A percentile compares a stretch with the other conserved stretches of the same genome.
Conservation (phyloP, 2,888 invertebrate genomes). For the Cheilosia scutellata region DNA sequence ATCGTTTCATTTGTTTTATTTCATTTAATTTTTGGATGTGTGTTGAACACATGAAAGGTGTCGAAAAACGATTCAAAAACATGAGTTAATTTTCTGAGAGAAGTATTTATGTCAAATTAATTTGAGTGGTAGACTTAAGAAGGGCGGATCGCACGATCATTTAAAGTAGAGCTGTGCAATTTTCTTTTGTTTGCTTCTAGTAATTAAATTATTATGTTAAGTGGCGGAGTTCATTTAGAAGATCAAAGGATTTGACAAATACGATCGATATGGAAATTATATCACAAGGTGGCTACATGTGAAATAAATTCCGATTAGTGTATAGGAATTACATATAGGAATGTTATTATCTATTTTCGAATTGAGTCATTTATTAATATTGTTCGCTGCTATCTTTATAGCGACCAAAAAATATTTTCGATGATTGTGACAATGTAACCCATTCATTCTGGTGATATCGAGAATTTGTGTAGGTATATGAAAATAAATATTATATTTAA, state of each 20-base stretch:
- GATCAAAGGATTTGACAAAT: constrained; percentile 14
- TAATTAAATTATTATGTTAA: neutral
- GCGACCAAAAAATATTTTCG: constrained; percentile 3
- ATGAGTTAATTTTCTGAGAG: constrained; percentile 55
- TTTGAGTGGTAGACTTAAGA: constrained; percentile 48
- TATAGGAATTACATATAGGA: neutral
- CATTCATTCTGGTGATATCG: constrained; percentile 19
- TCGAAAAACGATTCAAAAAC: constrained; percentile 63
- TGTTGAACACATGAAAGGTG: constrained; percentile 57
- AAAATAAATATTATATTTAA: neutral
- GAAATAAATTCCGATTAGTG: too few species aligned
- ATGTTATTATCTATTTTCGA: neutral
- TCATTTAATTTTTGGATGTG: constrained; percentile 26
- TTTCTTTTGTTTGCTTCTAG: neutral
- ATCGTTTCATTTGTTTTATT: constrained; percentile 50
- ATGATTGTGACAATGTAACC: constrained; percentile 8
- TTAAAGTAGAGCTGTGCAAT: constrained; percentile 53
- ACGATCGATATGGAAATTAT: neutral
- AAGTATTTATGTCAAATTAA: constrained; percentile 69
- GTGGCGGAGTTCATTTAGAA: neutral
- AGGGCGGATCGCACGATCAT: constrained; percentile 33
- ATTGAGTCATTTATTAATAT: too few species aligned
- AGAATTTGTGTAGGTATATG: neutral
- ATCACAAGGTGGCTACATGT: neutral
- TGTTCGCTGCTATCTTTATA: neutral